Percentiles rank a stretch among this genome's conserved stretches.
phyloP scores from a whole-genome alignment of 1,140 invertebrate genomes.

The Daktulosphaira vitifoliae region DNA sequence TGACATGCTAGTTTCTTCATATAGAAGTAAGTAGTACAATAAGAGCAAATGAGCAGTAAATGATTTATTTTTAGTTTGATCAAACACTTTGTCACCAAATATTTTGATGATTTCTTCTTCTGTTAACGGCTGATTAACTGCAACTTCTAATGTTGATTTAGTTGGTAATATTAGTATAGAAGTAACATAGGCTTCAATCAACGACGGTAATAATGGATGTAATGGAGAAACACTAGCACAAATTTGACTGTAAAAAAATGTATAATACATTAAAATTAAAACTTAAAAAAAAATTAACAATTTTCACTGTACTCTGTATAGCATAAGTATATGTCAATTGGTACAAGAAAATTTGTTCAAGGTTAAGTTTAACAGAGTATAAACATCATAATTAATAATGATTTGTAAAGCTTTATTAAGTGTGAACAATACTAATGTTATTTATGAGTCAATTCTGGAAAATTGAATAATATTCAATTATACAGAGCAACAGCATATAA shows the following conservation, averaged over 20 bases:
- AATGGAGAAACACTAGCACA: slow-evolving; percentile 75
- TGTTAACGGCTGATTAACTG: slow-evolving; percentile 75
- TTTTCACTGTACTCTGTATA: too few species aligned
- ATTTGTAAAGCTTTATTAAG: too few species aligned
- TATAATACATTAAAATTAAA: too few species aligned
- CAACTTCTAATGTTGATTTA: slow-evolving; percentile 49
- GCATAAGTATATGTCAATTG: too few species aligned
- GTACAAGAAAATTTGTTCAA: too few species aligned
- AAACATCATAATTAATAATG: too few species aligned
- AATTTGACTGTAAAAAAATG: slow-evolving; percentile 59
- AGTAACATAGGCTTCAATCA: slow-evolving; percentile 92
- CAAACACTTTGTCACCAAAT: slow-evolving; percentile 61
- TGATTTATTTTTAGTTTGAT: slow-evolving; percentile 49
- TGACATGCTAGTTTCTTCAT: slow-evolving; percentile 70
- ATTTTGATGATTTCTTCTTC: slow-evolving; percentile 82
- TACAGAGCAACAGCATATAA: too few species aligned
- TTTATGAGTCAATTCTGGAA: too few species aligned
- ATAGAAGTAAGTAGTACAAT: slow-evolving; percentile 85
- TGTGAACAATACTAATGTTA: too few species aligned
- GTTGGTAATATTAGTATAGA: slow-evolving; percentile 75
- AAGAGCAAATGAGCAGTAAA: slow-evolving; percentile 81
- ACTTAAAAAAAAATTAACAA: too few species aligned
- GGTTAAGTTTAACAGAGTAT: too few species aligned
- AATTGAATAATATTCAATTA: too few species aligned
- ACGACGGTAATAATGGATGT: slow-evolving; percentile 83